A percentile compares a stretch with the other conserved stretches of the same genome.
Conservation (phyloP, 2,888 invertebrate genomes). For the Diplolepis rosae region DNA sequence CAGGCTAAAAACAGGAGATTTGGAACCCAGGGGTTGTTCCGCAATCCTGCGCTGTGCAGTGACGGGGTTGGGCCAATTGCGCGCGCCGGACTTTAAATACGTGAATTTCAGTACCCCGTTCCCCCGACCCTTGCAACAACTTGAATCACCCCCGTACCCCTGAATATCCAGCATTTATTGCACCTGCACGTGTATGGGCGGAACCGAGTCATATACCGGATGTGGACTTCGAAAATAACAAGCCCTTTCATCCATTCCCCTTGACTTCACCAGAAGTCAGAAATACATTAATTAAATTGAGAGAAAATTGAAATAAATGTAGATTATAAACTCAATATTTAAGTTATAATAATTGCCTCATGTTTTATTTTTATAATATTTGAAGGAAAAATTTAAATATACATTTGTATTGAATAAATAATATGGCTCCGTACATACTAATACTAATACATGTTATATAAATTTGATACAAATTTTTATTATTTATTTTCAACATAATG, state of each 20-base stretch:
- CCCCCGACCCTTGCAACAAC: conserved; percentile 38
- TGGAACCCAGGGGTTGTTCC: conserved; percentile 66
- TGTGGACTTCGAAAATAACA: background rate
- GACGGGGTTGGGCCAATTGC: conserved; percentile 65
- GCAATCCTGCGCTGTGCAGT: conserved; percentile 65
- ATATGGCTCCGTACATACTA: no score
- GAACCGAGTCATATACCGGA: conserved; percentile 48
- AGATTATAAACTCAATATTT: no score
- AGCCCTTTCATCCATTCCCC: background rate
- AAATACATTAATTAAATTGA: background rate
- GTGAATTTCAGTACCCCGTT: conserved; percentile 55
- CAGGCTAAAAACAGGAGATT: conserved; percentile 62
- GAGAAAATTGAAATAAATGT: no score
- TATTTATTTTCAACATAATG: no score
- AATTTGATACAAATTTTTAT: no score
- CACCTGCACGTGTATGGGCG: conserved; percentile 62
- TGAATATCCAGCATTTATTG: conserved; percentile 37
- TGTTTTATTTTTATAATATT: no score
- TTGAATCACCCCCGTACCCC: conserved; percentile 48
- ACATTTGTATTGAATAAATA: no score
- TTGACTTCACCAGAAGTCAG: background rate
- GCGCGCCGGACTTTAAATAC: conserved; percentile 63
- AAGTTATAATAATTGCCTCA: no score
- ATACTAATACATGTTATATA: no score
- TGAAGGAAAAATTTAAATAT: no score